These are phyloP conservation scores for Leptodactylus fallax DNA, from an alignment of 2,797 vertebrate species.

Conservation along the genomic window DNA sequence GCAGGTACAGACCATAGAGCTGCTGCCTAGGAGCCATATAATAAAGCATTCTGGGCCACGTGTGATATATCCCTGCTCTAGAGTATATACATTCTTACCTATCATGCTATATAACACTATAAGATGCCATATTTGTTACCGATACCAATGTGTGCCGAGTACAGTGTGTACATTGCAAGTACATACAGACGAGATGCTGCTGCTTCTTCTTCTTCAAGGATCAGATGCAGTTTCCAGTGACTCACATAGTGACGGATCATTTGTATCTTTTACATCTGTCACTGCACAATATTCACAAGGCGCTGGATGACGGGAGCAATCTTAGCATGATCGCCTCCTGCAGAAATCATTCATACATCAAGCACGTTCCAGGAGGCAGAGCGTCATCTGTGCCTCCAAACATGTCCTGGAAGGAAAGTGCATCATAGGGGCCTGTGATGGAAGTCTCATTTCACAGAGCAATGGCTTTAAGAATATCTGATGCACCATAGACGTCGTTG, in stretches of 20 bases:
- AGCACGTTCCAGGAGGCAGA: neutral
- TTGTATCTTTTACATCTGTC: slow-evolving; percentile 5
- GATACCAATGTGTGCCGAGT: neutral
- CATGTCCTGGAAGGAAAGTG: neutral
- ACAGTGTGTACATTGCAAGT: slow-evolving; percentile 3
- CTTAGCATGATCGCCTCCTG: neutral
- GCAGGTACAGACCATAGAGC: too few species aligned
- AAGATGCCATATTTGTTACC: neutral
- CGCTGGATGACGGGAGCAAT: neutral
- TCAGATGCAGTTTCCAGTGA: neutral
- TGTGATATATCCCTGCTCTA: too few species aligned
- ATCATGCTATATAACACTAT: neutral
- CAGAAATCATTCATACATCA: slow-evolving; percentile 20
- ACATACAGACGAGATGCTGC: neutral
- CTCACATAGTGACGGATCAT: neutral
- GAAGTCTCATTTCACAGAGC: slow-evolving; percentile 22
- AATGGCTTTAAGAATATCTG: neutral
- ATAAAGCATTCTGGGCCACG: too few species aligned
- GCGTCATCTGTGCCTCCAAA: neutral
- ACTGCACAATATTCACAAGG: slow-evolving; percentile 19
- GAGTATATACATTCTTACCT: neutral
- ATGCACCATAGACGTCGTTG: neutral
- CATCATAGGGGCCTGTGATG: neutral
- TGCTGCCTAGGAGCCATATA: too few species aligned
- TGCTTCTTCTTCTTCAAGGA: neutral